Base-by-base conservation (phyloP, 2,888 invertebrate genomes). In the Smittia aterrima region DNA sequence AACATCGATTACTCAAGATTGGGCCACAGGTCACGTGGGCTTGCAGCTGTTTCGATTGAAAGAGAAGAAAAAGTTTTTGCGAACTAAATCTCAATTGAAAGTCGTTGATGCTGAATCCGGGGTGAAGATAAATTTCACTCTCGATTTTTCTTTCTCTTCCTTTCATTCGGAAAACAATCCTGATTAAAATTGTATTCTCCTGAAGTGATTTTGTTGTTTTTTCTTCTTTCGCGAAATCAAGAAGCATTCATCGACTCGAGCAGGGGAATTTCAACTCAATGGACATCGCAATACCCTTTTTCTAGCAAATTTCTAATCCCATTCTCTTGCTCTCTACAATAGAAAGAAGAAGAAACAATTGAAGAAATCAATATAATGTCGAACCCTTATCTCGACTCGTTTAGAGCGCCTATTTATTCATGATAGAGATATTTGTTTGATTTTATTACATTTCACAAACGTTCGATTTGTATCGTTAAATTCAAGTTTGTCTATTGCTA, bases 1-100 rank as follows among this genome's bases (percentile, higher is more conserved):
- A 72, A 72, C 72, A 72, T 71, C 70, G 70, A 71, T 72, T 72
- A 62, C 72, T 62, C 72, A 72, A 41, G 53, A 41, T 70, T 70
- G 70, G 70, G 70, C 70, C 70, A 70, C 70, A 53, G 70, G 70
- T 70, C 70, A 70, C 70, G 70, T 70, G 70, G 70, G 53, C 54
- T 54, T 66, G 66, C 66, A 66, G 66, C 66, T 66, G 66, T 38
- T 66, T 40, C n/a, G 22, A 62, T 11, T 62, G 6, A 53, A 4
- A 66, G 25, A 32, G 40, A 16, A 66, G n/a, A 13, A 7, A 27
- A 32, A 27, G 13, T 1, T 66, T 66, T 66, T 27, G 16, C 20
- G n/a, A 16, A 4, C 53, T 2, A 58, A 58, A 58, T 58, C 9
- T 20, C 38, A 4, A 38, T 38, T 38, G 38, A 38, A 47, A 47